Evolutionary conservation across 64 coral and sea anemone species (phyloP).

Genomic region (Acropora yongei): DNA sequence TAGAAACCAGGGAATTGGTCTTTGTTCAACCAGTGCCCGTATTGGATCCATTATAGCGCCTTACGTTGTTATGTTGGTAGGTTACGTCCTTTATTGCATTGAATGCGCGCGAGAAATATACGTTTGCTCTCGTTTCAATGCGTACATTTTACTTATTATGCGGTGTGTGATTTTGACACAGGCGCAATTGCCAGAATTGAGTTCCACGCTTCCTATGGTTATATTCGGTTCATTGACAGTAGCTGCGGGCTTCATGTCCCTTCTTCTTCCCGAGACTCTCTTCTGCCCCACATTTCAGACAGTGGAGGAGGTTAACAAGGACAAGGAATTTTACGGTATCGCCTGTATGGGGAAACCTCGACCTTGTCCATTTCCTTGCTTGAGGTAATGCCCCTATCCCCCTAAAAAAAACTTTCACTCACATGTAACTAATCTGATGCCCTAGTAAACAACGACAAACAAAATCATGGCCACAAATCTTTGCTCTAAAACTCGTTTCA

Average conservation of each 20-base stretch:
- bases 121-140: neutral
- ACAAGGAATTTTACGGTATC: slow-evolving; percentile 25
- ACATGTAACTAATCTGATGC: too few species aligned
- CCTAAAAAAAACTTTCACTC: neutral
- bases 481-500: too few species aligned
- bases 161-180: neutral
- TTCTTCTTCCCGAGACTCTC: slow-evolving; percentile 56
- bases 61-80: slow-evolving; percentile 54
- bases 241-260: slow-evolving; percentile 5
- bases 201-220: slow-evolving; percentile 34
- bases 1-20: slow-evolving; percentile 27
- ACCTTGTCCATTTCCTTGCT: neutral
- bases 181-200: slow-evolving; percentile 41
- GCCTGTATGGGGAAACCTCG: neutral
- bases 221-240: slow-evolving; percentile 42
- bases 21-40: slow-evolving; percentile 52
- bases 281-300: slow-evolving; percentile 23
- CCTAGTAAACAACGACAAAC: too few species aligned
- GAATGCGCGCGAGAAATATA: neutral
- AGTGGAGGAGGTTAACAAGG: neutral
- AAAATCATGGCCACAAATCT: too few species aligned
- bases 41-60: slow-evolving; percentile 48
- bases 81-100: neutral
- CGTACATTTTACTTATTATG: neutral
- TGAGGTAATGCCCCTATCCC: neutral